Conservation (phyloP, 2,113 vertebrate species). For the Bettongia penicillata region DNA sequence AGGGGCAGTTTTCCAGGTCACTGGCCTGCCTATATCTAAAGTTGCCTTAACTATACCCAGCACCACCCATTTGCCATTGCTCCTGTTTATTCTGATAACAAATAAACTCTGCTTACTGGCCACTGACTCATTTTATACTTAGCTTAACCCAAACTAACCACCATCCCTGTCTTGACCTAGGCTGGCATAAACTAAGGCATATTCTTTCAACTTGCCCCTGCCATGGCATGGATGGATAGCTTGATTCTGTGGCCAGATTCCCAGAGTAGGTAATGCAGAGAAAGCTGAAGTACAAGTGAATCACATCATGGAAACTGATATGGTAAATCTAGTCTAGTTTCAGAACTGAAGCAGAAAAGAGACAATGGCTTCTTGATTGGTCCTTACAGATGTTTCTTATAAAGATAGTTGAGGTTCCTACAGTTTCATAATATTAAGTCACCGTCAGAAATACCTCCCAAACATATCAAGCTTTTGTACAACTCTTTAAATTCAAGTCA, state of each 20-base stretch:
- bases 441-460: not conserved
- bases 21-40: not conserved
- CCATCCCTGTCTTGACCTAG: constrained; percentile 13
- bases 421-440: not conserved
- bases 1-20: not conserved
- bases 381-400: not conserved
- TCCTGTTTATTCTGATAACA: not conserved
- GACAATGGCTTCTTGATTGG: not conserved
- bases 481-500: too few species aligned
- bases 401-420: not conserved
- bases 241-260: not conserved
- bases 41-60: not conserved
- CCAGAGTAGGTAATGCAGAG: not conserved
- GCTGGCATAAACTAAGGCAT: constrained; percentile 29
- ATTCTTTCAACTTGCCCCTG: not conserved
- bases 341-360: not conserved
- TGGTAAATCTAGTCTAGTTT: not conserved
- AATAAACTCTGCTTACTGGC: not conserved
- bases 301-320: not conserved
- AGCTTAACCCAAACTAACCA: not conserved
- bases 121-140: constrained; percentile 11
- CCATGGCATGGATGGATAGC: not conserved
- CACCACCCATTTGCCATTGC: not conserved
- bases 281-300: not conserved
- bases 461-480: too few species aligned